These are phyloP conservation scores for Oncopodura yosiiana DNA, from an alignment of 1,140 invertebrate species.

Conservation along the genomic window DNA sequence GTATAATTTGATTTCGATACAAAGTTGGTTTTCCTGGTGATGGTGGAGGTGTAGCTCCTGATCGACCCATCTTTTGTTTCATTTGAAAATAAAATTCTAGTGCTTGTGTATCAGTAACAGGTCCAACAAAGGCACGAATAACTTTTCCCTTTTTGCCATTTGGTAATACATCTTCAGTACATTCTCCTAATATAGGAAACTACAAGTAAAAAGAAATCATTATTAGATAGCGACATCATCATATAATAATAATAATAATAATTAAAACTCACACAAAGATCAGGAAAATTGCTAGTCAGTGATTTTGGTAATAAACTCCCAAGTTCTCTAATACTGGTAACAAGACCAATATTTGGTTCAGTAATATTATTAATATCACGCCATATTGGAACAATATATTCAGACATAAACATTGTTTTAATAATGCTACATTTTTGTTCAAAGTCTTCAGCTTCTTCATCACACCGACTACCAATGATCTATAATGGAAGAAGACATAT, in stretches of 20 bases:
- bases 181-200: constrained; percentile 7
- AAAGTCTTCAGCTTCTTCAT: background rate
- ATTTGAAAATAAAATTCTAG: background rate
- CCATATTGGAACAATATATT: constrained; percentile 19
- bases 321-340: constrained; percentile 2
- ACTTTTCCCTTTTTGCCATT: background rate
- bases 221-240: background rate
- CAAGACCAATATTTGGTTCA: background rate
- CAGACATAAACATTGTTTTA: background rate
- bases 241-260: constrained; percentile 3
- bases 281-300: background rate
- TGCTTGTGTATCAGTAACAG: background rate
- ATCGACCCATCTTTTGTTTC: background rate
- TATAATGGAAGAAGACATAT: constrained; percentile 5
- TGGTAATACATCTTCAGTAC: background rate
- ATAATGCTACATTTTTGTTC: background rate
- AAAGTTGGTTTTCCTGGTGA: too few species aligned
- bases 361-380: background rate
- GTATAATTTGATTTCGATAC: too few species aligned
- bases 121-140: constrained; percentile 16
- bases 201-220: background rate
- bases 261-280: constrained; percentile 7
- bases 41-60: background rate
- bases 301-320: constrained; percentile 5
- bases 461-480: constrained; percentile 7